Evolutionary conservation across 2,797 vertebrate genomes (phyloP).

Genomic region (Sebastes baramenuke): DNA sequence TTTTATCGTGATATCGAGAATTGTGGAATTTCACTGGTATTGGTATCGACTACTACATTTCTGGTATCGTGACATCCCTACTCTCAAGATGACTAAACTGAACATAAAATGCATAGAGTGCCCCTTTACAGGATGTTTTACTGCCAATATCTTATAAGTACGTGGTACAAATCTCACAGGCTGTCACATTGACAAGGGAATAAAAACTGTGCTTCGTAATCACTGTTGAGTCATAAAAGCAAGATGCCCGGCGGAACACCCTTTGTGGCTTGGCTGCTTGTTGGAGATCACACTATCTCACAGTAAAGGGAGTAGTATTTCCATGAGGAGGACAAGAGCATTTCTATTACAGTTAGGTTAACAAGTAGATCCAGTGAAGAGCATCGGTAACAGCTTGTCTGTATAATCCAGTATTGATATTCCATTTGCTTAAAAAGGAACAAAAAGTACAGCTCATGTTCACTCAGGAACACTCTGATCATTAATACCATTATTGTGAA

Average conservation of each 20-base stretch:
- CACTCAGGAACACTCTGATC: not conserved
- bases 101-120: not conserved
- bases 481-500: not conserved
- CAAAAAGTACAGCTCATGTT: not conserved
- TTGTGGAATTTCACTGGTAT: no score
- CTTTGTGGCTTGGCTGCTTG: not conserved
- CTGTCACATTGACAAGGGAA: constrained; percentile 8
- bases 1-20: no score
- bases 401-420: not conserved
- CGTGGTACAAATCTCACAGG: not conserved
- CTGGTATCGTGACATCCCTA: no score
- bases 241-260: not conserved
- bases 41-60: no score
- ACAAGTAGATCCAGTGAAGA: not conserved
- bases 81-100: not conserved
- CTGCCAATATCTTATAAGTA: not conserved
- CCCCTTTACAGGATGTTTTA: not conserved
- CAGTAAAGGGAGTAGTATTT: not conserved
- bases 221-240: not conserved
- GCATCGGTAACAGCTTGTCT: not conserved
- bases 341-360: not conserved
- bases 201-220: constrained; percentile 8
- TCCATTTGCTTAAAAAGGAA: not conserved
- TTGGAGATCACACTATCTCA: not conserved
- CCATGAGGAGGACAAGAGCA: not conserved